phyloP scores from a whole-genome alignment of 2,888 invertebrate species.

The Napeogenes inachia region DNA sequence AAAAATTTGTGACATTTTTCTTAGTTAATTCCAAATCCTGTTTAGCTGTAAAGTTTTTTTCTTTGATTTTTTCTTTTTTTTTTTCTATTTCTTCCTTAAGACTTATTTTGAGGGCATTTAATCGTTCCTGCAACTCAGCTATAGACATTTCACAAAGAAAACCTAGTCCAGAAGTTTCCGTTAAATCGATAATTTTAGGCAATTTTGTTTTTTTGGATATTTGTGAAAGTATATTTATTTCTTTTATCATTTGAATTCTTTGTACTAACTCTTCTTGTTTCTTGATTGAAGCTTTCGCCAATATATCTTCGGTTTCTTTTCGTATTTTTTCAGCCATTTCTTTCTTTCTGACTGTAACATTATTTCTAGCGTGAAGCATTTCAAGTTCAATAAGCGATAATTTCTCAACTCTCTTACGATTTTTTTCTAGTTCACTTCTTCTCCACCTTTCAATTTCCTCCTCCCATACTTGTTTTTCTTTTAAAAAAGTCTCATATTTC shows the following conservation, averaged over 20 bases:
- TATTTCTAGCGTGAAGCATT: conserved; percentile 51
- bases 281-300: conserved; percentile 58
- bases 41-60: conserved; percentile 63
- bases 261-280: conserved; percentile 72
- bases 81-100: conserved; percentile 73
- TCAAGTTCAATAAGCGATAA: conserved; percentile 52
- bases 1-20: conserved; percentile 57
- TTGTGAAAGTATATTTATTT: conserved; percentile 67
- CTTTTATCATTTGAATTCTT: conserved; percentile 67
- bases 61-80: conserved; percentile 63
- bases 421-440: conserved; percentile 65
- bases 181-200: conserved; percentile 77
- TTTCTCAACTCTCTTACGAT: conserved; percentile 66
- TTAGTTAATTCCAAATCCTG: conserved; percentile 68
- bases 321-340: conserved; percentile 51
- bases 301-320: conserved; percentile 49
- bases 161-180: conserved; percentile 77
- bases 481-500: conserved; percentile 68
- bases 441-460: conserved; percentile 74
- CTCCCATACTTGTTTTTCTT: conserved; percentile 68
- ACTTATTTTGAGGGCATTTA: conserved; percentile 67
- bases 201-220: conserved; percentile 72
- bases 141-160: conserved; percentile 81
- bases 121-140: conserved; percentile 77
- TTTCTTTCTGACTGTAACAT: conserved; percentile 48